A percentile compares a stretch with the other conserved stretches of the same genome.
phyloP scores from a whole-genome alignment of 2,113 vertebrate species.

The Pseudois nayaur region DNA sequence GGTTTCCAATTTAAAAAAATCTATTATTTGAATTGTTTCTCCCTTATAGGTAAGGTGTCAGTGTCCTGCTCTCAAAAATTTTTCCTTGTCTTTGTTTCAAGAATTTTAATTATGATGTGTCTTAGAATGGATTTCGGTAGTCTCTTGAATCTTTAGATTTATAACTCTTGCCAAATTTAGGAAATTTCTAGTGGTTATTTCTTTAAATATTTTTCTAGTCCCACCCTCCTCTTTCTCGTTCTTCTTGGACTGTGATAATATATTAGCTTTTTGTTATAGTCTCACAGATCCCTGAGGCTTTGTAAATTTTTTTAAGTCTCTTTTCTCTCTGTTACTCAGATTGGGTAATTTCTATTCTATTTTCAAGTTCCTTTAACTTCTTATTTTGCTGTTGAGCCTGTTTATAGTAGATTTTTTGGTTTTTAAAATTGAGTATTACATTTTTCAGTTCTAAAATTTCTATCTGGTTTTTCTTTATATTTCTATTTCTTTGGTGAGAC shows the following conservation, averaged over 20 bases:
- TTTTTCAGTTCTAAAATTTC: not conserved
- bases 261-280: not conserved
- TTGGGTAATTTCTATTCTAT: not conserved
- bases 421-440: not conserved
- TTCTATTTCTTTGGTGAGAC: not conserved
- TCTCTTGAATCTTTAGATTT: not conserved
- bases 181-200: not conserved
- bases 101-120: not conserved
- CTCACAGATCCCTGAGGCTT: not conserved
- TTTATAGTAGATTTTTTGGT: not conserved
- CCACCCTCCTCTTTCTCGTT: not conserved
- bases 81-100: not conserved
- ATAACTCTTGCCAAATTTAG: not conserved
- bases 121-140: not conserved
- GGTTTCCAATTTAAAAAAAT: not conserved
- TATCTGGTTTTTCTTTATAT: not conserved
- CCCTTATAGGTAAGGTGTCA: not conserved
- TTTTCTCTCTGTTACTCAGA: not conserved
- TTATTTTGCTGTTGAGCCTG: not conserved
- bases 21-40: not conserved
- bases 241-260: not conserved
- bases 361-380: not conserved
- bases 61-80: not conserved
- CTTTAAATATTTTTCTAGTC: not conserved
- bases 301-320: not conserved